Base-by-base conservation (phyloP, 1,140 invertebrate species). In the Paraescarpia echinospica region DNA sequence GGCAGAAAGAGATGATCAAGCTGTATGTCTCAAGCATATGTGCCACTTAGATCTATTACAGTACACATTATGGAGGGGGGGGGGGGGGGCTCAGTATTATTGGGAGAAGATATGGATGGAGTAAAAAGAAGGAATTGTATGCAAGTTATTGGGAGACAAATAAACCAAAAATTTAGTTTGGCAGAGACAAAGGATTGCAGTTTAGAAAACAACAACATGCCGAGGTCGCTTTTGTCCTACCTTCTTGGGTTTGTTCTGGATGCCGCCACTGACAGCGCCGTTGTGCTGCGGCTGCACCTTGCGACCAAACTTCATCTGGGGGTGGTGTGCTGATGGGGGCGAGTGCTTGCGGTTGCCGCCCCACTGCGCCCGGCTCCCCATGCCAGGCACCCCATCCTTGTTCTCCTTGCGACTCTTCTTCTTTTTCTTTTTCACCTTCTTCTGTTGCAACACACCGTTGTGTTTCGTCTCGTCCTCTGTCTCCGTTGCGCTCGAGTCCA, bases 301-400 rank as follows among this genome's bases (percentile, higher is more conserved):
- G 90, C 34, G 90, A 33, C 91, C 35, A 48, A 91, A 48, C 35
- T 91, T 35, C 35, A 91, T 6, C 12, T 91, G 35, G 35, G 35
- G n/a, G 91, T 48, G 35, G 33, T 35, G 51, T 27, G 35, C 31
- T 27, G 59, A 59, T 48, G 89, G 59, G n/a, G 59, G 51, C 1
- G 92, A 92, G 77, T 35, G 35, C 77, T 59, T 92, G n/a, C 92
- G 59, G 51, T 92, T 92, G 33, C 92, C 89, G 33, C 89, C 41
- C 33, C 48, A 91, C 31, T 90, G 34, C 8, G 34, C 90, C 97
- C 0, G 98, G 98, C 94, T 98, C 97, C 95, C 99, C 98, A 95
- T 98, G 99, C 93, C 97, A 97, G 94, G 98, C 98, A 90, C 98
- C 33, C 51, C 27, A 92, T 91, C 91, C 91, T 93, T 93, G 77